Evolutionary conservation across 2,113 vertebrate genomes (phyloP), one percentile per base, ranked within the genome.

Genomic region (Cyprinodon brontotheroides): DNA sequence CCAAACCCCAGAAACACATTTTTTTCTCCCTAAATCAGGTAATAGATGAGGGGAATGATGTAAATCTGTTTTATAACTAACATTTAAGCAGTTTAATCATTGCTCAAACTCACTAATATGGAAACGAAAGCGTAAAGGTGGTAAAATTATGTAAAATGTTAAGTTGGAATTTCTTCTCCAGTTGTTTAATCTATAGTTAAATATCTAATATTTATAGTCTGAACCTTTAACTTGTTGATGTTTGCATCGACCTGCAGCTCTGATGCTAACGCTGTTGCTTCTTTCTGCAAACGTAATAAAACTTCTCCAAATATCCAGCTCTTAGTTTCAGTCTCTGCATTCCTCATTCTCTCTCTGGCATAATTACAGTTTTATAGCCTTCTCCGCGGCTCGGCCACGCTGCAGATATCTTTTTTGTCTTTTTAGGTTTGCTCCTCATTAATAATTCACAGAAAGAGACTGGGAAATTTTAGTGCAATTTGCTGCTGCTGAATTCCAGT

Each of bases 381-480:
- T 78, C 83, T 79, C 64, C 79, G 53, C 53, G 11, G 41, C 81
- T 77, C 70, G 64, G 78, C 78, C 78, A 67, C 17, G 72, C 70
- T 78, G 77, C 17, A 79, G 78, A 83, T 78, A 70, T 48, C 72
- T 73, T 65, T 70, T 86, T 70, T 77, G 67, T 86, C 59, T 78
- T 86, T 86, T 86, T 83, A 76, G 75, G 83, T 84, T 81, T 77
- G 78, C 65, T 78, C 74, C 87, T 89, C 81, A 91, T 92, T 91
- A 91, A 91, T 91, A 91, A 92, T 92, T 92, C 88, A 92, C 88
- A 85, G 82, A 89, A 71, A 85, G 85, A 89, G 88, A 90, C 87
- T 83, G 80, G 85, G 68, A 85, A 76, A 89, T 88, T 87, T 92
- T 86, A 86, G 82, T 89, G 89, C 89, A 91, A 90, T 92, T 92